These are phyloP conservation scores for Cinclus mexicanus DNA, from an alignment of 2,113 vertebrate genomes.

Conservation along the genomic window DNA sequence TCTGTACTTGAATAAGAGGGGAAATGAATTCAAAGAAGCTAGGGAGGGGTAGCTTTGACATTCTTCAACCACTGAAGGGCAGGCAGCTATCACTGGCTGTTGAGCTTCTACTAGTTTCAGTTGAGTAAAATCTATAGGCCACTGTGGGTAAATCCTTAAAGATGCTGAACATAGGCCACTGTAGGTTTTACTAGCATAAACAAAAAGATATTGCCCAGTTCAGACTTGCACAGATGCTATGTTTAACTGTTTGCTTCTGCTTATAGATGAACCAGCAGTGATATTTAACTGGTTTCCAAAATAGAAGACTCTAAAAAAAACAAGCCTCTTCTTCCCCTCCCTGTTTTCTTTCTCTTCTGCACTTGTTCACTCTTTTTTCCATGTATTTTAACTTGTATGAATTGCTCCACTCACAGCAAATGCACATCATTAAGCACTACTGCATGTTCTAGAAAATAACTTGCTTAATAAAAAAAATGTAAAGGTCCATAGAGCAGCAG, in stretches of 20 bases:
- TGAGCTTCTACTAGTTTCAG: not conserved
- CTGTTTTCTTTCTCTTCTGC: not conserved
- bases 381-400: not conserved
- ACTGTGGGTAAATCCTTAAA: not conserved
- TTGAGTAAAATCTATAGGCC: not conserved
- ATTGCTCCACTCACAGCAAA: not conserved
- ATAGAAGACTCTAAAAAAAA: not conserved
- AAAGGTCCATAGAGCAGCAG: not conserved
- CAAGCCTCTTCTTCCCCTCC: not conserved
- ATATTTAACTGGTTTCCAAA: slow-evolving; percentile 27
- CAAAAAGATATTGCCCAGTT: not conserved
- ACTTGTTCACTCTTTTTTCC: not conserved
- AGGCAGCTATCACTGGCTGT: not conserved
- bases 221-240: not conserved
- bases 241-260: slow-evolving; percentile 8
- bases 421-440: not conserved
- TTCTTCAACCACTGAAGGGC: not conserved
- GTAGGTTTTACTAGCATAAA: not conserved
- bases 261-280: not conserved
- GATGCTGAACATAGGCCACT: not conserved
- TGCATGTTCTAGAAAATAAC: not conserved
- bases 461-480: not conserved
- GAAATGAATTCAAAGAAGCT: not conserved
- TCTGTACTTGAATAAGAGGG: not conserved
- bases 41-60: not conserved